Base-by-base conservation (phyloP, 2,113 vertebrate species). In the Larimichthys crocea region DNA sequence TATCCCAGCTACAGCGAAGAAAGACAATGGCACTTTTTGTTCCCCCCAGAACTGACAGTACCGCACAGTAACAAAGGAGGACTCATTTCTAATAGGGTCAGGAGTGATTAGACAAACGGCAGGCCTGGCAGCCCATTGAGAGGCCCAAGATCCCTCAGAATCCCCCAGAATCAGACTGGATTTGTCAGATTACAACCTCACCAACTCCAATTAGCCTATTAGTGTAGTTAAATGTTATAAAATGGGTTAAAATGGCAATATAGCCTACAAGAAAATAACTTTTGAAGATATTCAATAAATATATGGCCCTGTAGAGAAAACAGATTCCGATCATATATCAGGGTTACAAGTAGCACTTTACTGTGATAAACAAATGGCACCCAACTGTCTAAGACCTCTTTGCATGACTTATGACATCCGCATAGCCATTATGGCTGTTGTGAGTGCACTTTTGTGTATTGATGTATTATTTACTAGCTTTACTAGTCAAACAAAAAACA, bases 21-120 rank as follows among this genome's bases (percentile, higher is more conserved):
- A 71, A 91, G 87, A 95, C 95, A 95, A 95, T 93, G 89, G 86
- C 63, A 76, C 88, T 90, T 89, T 94, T 90, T 94, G 93, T 95
- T 92, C 71, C 57, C 35, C 49, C 19, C 19, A 74, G 85, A 83
- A 85, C 86, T 90, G 89, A 94, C 84, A 91, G 90, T 59, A 71
- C 79, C 59, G 70, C 79, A 42, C 70, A 50, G 76, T 75, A 92
- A 95, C 94, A 95, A 95, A 93, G 86, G 80, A 63, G 80, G 87
- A 86, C 86, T 93, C 91, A 90, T 82, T 92, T 81, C 90, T 65
- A 91, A 91, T 62, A 90, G 85, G 88, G 91, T 94, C 92, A 92
- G 77, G 87, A 83, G 79, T 89, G 92, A 93, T 94, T 91, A 91
- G 86, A 87, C 83, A 77, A 91, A 86, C 65, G 7, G 86, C 82